Evolutionary conservation across 35 echinoderm and acorn worm genomes (phyloP).

Genomic region (Anneissia japonica): DNA sequence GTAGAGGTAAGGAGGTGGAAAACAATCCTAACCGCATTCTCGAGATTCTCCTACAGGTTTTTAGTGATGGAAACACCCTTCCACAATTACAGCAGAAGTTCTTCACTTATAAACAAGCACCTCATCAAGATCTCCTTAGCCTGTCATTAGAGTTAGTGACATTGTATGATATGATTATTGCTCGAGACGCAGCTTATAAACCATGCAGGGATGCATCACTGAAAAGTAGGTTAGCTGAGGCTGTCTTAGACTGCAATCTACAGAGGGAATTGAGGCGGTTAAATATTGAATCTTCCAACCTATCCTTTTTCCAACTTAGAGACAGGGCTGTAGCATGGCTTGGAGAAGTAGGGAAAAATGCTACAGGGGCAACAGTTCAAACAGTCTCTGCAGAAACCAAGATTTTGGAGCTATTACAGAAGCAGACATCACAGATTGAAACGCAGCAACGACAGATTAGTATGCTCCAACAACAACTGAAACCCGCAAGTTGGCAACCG

Average conservation of each 20-base stretch:
- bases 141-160: constrained; percentile 44
- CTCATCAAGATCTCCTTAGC: constrained; percentile 19
- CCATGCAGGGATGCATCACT: constrained; percentile 8
- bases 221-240: constrained; percentile 4
- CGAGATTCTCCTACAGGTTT: constrained; percentile 46
- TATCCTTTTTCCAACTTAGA: constrained; percentile 2
- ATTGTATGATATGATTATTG: constrained; percentile 43
- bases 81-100: constrained; percentile 63
- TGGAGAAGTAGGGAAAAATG: not conserved
- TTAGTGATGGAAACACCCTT: constrained; percentile 50
- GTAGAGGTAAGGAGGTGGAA: constrained; percentile 9
- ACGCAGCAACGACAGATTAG: not conserved
- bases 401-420: not conserved
- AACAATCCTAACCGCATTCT: constrained; percentile 41
- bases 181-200: constrained; percentile 3
- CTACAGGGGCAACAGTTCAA: not conserved
- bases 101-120: constrained; percentile 34
- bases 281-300: constrained; percentile 13
- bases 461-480: not conserved
- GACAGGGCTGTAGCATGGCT: constrained; percentile 19
- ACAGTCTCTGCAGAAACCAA: not conserved
- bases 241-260: not conserved
- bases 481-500: not conserved
- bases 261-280: constrained; percentile 17
- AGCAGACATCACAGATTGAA: not conserved